phyloP scores from a whole-genome alignment of 2,113 vertebrate genomes.

The Marmota flaviventris region DNA sequence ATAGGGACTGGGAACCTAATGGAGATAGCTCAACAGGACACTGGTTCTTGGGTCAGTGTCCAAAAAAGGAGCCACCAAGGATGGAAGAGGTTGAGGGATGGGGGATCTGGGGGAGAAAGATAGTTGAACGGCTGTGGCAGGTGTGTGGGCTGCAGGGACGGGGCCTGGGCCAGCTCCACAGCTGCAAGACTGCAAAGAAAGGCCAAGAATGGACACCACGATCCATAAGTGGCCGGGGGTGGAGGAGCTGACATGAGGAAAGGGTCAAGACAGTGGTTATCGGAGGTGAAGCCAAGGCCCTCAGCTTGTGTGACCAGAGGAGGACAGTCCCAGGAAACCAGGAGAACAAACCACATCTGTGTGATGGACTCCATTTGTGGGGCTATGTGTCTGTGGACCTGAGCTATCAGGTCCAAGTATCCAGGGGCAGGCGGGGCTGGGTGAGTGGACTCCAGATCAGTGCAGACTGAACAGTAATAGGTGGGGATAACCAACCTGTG shows the following conservation, averaged over 20 bases:
- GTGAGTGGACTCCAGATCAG: neutral
- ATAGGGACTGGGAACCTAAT: neutral
- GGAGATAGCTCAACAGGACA: neutral
- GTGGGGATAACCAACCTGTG: neutral
- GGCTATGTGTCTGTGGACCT: neutral
- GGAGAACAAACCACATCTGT: neutral
- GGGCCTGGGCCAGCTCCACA: neutral
- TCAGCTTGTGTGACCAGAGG: neutral
- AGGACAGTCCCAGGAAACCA: neutral
- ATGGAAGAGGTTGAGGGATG: neutral
- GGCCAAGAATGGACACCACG: neutral
- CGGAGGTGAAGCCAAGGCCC: neutral
- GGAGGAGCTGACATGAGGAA: too few species aligned
- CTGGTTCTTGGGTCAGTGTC: neutral
- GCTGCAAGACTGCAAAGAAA: neutral
- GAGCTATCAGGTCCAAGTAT: neutral
- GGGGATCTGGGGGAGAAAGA: neutral
- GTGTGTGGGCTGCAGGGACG: neutral
- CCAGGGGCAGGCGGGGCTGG: neutral
- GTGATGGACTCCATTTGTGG: neutral
- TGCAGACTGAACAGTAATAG: neutral
- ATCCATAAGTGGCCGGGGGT: neutral
- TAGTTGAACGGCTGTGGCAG: neutral
- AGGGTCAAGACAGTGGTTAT: neutral
- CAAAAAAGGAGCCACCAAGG: neutral